phyloP scores from a whole-genome alignment of 2,113 vertebrate genomes.

The Python bivittatus region DNA sequence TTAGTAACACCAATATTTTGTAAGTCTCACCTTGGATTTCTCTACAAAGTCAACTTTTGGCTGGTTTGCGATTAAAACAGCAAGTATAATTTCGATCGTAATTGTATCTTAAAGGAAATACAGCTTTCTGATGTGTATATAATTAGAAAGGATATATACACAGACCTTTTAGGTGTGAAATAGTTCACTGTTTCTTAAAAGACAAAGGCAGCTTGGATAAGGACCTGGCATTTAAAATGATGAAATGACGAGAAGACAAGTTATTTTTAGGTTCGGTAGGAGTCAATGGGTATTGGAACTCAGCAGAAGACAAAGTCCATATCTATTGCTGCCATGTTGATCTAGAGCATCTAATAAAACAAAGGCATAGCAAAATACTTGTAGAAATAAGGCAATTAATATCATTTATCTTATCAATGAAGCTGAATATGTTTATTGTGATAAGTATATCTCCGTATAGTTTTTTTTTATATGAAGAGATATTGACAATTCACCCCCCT shows the following conservation, averaged over 20 bases:
- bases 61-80: background rate
- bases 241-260: background rate
- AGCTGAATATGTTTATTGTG: too few relatives aligned
- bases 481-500: too few relatives aligned
- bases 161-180: background rate
- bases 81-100: background rate
- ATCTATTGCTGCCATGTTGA: too few relatives aligned
- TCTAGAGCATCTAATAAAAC: too few relatives aligned
- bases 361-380: too few relatives aligned
- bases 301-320: background rate
- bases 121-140: background rate
- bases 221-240: background rate
- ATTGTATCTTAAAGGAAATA: background rate
- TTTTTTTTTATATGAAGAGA: too few relatives aligned
- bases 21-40: background rate
- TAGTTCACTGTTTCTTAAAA: background rate
- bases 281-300: background rate
- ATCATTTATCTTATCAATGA: too few relatives aligned
- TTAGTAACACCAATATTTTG: background rate
- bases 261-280: background rate
- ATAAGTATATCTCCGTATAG: too few relatives aligned
- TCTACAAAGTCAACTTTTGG: background rate
- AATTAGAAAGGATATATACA: background rate
- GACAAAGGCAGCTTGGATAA: background rate
- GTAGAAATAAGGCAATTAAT: too few relatives aligned